Base-by-base conservation (phyloP, 2,797 vertebrate species). In the Sebastes steindachneri region DNA sequence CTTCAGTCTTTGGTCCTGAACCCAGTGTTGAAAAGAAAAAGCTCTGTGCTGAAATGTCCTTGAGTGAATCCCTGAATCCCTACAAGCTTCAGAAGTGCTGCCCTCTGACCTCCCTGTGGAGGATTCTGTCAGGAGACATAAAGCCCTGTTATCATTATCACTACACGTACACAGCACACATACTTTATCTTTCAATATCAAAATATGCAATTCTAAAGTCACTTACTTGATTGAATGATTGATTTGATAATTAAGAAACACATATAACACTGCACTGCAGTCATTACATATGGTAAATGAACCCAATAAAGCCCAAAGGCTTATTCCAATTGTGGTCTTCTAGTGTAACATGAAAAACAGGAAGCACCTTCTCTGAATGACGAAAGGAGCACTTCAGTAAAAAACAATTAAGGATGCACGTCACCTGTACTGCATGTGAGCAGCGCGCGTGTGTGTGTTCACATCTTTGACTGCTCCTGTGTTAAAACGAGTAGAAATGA, bases 401-500 rank as follows among this genome's bases (percentile, higher is more conserved):
- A 60, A 73, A 73, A 21, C 63, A 70, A 70, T 84, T 31, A 80
- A 73, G 80, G 68, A 78, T 74, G 73, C 82, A 85, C 48, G 75
- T 79, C 54, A 74, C 59, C 68, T 60, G 9, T 60, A 65, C 45
- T 25, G 80, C 31, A 57, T 41, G 55, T 41, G 55, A 48, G 35
- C 5, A 2, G 17, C 55, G 11, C 9, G 41, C 59, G 58, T 62
- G 72, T 74, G 73, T 35, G 35, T 35, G 35, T 70, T 60, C 55
- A 35, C 41, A 71, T 79, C 65, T 73, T 62, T 55, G 37, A 68
- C 75, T 69, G 53, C 63, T 77, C 37, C 45, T 3, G 25, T 67
- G 64, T 73, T 68, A 77, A 79, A 83, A 51, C 37, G 57, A 68
- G 28, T 12, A 66, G 80, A 73, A 75, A 66, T 5, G 28, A 72